These are phyloP conservation scores for Callocephalon fimbriatum DNA, from an alignment of 2,113 vertebrate genomes.

Conservation along the genomic window DNA sequence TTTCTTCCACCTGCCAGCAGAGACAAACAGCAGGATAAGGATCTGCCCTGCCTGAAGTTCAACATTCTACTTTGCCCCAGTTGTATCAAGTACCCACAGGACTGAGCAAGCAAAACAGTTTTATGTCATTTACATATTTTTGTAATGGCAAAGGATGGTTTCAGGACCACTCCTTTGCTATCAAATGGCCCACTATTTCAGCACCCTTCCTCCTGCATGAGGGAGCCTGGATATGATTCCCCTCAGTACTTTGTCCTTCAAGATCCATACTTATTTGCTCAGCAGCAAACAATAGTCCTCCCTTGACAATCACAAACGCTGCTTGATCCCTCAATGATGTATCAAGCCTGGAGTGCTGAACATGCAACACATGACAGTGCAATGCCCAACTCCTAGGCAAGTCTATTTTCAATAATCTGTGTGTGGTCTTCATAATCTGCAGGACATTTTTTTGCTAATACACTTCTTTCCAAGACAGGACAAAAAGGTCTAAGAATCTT, in stretches of 20 bases:
- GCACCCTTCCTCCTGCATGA: neutral
- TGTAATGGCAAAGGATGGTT: neutral
- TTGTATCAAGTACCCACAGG: neutral
- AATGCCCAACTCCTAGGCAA: neutral
- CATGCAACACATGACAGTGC: neutral
- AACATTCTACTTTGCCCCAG: neutral
- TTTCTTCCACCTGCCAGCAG: neutral
- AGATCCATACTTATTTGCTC: neutral
- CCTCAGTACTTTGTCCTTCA: neutral
- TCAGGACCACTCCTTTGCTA: neutral
- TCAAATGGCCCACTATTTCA: neutral
- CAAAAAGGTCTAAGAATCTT: neutral
- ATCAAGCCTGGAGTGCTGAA: neutral
- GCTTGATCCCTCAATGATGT: neutral
- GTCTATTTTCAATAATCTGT: neutral
- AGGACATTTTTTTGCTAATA: neutral
- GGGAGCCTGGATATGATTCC: neutral
- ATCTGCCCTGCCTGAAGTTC: neutral
- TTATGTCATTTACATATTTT: neutral
- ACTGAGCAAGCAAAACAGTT: neutral
- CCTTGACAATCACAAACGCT: neutral
- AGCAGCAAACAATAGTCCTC: neutral
- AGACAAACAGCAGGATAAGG: neutral
- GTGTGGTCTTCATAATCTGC: constrained; percentile 3
- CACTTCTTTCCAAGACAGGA: neutral